phyloP scores from a whole-genome alignment of 2,797 vertebrate genomes.

The Sphenodon punctatus region DNA sequence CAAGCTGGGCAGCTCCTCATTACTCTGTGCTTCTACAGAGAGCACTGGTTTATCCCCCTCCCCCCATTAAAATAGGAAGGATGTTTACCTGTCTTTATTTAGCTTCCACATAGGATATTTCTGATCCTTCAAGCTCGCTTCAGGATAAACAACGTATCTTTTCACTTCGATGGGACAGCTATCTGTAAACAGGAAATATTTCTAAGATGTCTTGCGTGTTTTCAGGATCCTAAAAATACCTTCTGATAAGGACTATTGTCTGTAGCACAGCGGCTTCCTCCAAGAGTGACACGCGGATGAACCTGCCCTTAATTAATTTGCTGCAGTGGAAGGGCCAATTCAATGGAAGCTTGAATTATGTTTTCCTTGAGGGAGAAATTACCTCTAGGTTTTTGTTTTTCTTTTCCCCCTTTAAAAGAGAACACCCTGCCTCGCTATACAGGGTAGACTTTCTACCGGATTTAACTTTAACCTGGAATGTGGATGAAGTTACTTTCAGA shows the following conservation, averaged over 20 bases:
- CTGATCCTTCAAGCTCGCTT: constrained; percentile 26
- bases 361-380: constrained; percentile 61
- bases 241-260: constrained; percentile 82
- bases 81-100: constrained; percentile 25
- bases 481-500: not conserved
- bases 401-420: no score
- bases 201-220: constrained; percentile 72
- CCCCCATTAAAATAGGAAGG: not conserved
- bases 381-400: not conserved
- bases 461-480: not conserved
- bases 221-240: constrained; percentile 75
- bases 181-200: constrained; percentile 82
- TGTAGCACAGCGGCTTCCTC: constrained; percentile 62
- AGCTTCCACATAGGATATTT: constrained; percentile 12
- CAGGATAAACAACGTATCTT: constrained; percentile 61
- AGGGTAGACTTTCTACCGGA: no score
- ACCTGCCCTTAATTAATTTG: constrained; percentile 70
- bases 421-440: no score
- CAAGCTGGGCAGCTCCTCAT: no score
- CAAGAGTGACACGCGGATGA: constrained; percentile 69
- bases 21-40: no score
- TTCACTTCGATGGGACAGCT: constrained; percentile 58
- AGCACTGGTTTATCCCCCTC: no score
- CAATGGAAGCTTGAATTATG: constrained; percentile 36
- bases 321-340: constrained; percentile 51